Evolutionary conservation across 1,140 invertebrate genomes (phyloP).

Genomic region (Streblospio benedicti): DNA sequence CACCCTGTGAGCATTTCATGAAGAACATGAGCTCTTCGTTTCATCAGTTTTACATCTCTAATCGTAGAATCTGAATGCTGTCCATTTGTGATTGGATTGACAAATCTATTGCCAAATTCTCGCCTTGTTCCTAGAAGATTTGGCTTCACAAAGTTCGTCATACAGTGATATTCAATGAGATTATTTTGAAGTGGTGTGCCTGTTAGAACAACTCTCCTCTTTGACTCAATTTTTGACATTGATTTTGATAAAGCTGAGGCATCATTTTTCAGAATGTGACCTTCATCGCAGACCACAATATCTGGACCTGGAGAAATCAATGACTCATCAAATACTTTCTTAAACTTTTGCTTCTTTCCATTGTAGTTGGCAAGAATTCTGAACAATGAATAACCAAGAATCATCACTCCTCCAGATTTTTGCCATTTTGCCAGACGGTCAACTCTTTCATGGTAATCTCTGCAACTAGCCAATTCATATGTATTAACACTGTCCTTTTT

Average conservation of each 20-base stretch:
- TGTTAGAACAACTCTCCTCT: conserved; percentile 81
- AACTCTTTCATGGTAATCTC: conserved; percentile 60
- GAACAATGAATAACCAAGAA: conserved; percentile 94
- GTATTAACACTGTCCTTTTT: conserved; percentile 26
- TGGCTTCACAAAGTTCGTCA: conserved; percentile 95
- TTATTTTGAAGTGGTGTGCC: conserved; percentile 96
- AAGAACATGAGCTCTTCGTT: conserved; percentile 82
- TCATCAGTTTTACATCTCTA: conserved; percentile 83
- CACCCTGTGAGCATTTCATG: conserved; percentile 87
- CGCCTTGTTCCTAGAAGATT: conserved; percentile 82
- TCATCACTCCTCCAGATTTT: conserved; percentile 71
- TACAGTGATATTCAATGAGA: conserved; percentile 75
- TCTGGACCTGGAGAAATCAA: conserved; percentile 68
- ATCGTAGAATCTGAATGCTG: conserved; percentile 87
- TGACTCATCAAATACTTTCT: conserved; percentile 53
- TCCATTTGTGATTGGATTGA: conserved; percentile 75
- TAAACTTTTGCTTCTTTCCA: conserved; percentile 52
- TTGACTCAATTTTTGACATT: conserved; percentile 69
- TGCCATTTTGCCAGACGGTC: conserved; percentile 70
- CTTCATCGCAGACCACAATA: conserved; percentile 90
- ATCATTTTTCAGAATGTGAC: conserved; percentile 85
- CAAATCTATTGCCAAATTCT: conserved; percentile 72
- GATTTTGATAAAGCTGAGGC: conserved; percentile 74
- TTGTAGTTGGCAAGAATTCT: conserved; percentile 55
- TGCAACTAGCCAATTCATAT: conserved; percentile 62